These are phyloP conservation scores for Orchesella cincta DNA, from an alignment of 1,140 invertebrate species.

Conservation along the genomic window DNA sequence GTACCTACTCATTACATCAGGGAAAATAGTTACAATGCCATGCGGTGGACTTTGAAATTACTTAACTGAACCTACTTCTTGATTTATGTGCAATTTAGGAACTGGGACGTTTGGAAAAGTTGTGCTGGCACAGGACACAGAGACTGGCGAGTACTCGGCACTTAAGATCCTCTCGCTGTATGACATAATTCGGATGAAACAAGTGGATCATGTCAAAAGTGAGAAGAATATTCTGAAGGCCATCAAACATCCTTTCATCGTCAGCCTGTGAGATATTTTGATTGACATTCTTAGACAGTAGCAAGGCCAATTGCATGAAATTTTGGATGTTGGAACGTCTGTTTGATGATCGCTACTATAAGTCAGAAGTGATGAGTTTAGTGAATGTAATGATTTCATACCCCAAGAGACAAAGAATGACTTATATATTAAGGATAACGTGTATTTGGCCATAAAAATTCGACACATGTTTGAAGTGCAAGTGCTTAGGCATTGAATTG, in stretches of 20 bases:
- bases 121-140: constrained; percentile 77
- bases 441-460: not conserved
- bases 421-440: not conserved
- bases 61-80: not conserved
- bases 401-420: not conserved
- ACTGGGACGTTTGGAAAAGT: constrained; percentile 93
- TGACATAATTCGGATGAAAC: constrained; percentile 88
- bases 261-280: constrained; percentile 77
- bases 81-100: constrained; percentile 62
- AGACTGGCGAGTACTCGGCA: constrained; percentile 76
- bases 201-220: constrained; percentile 92
- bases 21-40: too few relatives aligned
- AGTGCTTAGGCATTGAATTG: too few relatives aligned
- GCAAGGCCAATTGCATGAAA: not conserved
- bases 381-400: not conserved
- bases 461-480: not conserved
- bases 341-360: not conserved
- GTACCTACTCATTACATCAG: too few relatives aligned
- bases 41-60: too few relatives aligned
- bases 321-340: not conserved
- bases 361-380: not conserved
- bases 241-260: constrained; percentile 89
- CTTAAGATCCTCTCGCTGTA: constrained; percentile 90
- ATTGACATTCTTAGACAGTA: constrained; percentile 13
- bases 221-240: constrained; percentile 86